Evolutionary conservation across 2,888 invertebrate genomes (phyloP), one percentile per base, ranked within the genome.

Genomic region (Drosophila meridiana): DNA sequence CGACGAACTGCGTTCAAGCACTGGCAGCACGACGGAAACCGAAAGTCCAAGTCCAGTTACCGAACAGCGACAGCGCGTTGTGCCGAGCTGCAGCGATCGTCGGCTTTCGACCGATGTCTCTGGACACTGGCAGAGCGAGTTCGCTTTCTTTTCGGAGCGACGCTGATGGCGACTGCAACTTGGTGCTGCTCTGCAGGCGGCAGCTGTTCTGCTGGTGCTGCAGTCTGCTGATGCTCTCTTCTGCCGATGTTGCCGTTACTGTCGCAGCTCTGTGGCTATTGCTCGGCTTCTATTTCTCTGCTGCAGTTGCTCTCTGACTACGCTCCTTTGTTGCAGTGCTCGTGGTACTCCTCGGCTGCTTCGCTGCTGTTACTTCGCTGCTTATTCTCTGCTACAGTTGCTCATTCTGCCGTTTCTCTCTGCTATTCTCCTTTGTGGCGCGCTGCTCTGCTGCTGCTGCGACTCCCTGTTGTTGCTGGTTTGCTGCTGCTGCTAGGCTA

Each of bases 131-230:
- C 61, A 71, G 70, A 87, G 76, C 81, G 78, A 83, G 83, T 84
- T 89, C 79, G 87, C 87, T 90, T 90, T 89, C 84, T 87, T 85
- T 88, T 85, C 76, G 80, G 73, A 60, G 48, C 26, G 56, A 42
- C 20, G 50, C 47, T 4, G 8, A 43, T 14, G 42, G 20, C 40
- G 13, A 47, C 42, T 3, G 14, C 26, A 34, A 55, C 57, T 20
- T 20, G 20, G 20, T 20, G 20, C 20, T 20, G 20, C 20, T 20
- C 20, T 20, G 20, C 20, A 20, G 20, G 30, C 48, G 14, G 30
- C 20, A 20, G 20, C 26, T 45, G 45, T 7, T n/a, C 8, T 38
- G 38, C 1, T 38, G 13, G 20, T 20, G 20, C 20, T 20, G 20
- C 20, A 20, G 20, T 20, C 20, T 20, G 20, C 20, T 20, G 20